Conservation (phyloP, 2,113 vertebrate species). For the Chiloscyllium plagiosum region DNA sequence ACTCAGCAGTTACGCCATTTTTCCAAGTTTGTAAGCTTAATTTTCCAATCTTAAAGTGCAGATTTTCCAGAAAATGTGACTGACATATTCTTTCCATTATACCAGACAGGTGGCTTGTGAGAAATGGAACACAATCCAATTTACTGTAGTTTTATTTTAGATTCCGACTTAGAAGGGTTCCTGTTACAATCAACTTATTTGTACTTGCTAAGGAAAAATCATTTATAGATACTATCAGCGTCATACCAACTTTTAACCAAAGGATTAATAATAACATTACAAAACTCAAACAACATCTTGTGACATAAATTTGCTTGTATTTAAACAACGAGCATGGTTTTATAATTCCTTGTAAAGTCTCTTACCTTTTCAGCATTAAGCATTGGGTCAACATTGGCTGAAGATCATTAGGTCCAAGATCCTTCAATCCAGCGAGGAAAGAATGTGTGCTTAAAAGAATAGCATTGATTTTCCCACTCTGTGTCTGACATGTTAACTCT, state of each 20-base stretch:
- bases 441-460: constrained; percentile 75
- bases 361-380: constrained; percentile 79
- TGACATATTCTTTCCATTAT: too few species aligned
- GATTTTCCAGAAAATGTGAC: too few species aligned
- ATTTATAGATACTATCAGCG: not conserved
- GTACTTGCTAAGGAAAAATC: not conserved
- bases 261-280: not conserved
- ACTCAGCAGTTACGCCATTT: too few species aligned
- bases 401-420: constrained; percentile 50
- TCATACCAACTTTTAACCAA: not conserved
- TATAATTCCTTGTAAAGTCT: not conserved
- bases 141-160: not conserved
- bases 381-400: constrained; percentile 65
- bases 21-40: too few species aligned
- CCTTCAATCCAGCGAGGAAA: constrained; percentile 62
- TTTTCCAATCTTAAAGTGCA: too few species aligned
- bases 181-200: not conserved
- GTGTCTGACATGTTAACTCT: constrained; percentile 88
- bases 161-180: not conserved
- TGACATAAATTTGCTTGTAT: not conserved
- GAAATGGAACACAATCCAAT: not conserved
- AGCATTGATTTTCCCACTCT: constrained; percentile 77
- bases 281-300: not conserved
- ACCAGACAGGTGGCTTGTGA: too few species aligned
- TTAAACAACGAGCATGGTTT: not conserved